phyloP scores from a whole-genome alignment of 2,113 vertebrate species.

The Dissostichus mawsoni region DNA sequence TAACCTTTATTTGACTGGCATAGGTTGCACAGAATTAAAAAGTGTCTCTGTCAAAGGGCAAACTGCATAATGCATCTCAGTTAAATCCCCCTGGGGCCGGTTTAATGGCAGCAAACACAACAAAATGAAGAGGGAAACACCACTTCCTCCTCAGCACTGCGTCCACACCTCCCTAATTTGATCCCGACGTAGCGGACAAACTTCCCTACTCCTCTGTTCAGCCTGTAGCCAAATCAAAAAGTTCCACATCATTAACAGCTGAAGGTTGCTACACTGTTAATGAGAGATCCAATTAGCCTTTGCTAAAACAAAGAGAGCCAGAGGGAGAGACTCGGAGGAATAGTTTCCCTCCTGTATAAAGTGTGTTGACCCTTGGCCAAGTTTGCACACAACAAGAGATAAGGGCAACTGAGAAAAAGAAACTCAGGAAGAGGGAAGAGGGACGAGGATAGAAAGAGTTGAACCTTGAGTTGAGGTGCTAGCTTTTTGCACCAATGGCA shows the following conservation, averaged over 20 bases:
- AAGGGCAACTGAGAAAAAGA: background rate
- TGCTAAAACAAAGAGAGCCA: slow-evolving; percentile 52
- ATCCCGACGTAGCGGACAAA: slow-evolving; percentile 22
- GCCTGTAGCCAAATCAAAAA: slow-evolving; percentile 79
- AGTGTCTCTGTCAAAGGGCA: slow-evolving; percentile 40
- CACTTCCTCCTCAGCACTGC: slow-evolving; percentile 15
- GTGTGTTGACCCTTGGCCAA: slow-evolving; percentile 63
- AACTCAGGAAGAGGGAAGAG: too few species aligned
- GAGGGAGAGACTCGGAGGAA: slow-evolving; percentile 50
- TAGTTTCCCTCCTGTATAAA: slow-evolving; percentile 41
- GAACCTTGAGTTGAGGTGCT: too few species aligned
- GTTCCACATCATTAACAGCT: slow-evolving; percentile 78
- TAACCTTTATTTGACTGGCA: slow-evolving; percentile 30
- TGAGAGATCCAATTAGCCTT: slow-evolving; percentile 81
- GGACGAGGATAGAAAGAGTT: too few species aligned
- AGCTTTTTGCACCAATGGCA: too few species aligned
- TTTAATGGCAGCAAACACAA: slow-evolving; percentile 56
- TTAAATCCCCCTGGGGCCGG: slow-evolving; percentile 35
- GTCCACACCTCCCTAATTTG: slow-evolving; percentile 63
- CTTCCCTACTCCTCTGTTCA: slow-evolving; percentile 53
- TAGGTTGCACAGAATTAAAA: slow-evolving; percentile 18
- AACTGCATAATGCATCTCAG: slow-evolving; percentile 55
- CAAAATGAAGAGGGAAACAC: slow-evolving; percentile 43
- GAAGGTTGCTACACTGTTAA: slow-evolving; percentile 77
- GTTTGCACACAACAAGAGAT: background rate